Evolutionary conservation across 2,888 invertebrate species (phyloP).

Genomic region (Cephus pygmeus): DNA sequence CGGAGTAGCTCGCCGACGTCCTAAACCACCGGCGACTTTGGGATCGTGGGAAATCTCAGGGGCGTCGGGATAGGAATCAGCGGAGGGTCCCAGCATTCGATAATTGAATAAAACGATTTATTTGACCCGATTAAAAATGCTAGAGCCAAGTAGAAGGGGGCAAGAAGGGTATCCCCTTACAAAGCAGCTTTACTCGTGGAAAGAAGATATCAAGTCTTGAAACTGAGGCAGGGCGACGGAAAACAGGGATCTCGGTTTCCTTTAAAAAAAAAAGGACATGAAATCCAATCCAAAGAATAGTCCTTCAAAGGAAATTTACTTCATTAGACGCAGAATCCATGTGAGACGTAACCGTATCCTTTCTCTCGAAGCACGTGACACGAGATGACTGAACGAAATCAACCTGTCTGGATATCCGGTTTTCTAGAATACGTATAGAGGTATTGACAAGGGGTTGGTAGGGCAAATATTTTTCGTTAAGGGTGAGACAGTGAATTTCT

Average conservation of each 20-base stretch:
- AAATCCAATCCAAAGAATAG: not conserved
- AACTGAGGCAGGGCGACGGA: not conserved
- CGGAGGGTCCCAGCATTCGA: slow-evolving; percentile 36
- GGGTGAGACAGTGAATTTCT: not conserved
- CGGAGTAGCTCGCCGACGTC: slow-evolving; percentile 26
- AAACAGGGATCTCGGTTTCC: not conserved
- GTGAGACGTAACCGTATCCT: not conserved
- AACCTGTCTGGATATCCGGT: not conserved
- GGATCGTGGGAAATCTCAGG: not conserved
- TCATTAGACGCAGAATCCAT: not conserved
- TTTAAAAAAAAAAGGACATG: not conserved
- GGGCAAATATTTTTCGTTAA: slow-evolving; percentile 22
- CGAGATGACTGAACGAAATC: not conserved
- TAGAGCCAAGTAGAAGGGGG: slow-evolving; percentile 34
- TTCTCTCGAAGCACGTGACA: not conserved
- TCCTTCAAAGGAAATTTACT: not conserved
- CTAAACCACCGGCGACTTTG: not conserved
- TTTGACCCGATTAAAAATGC: slow-evolving; percentile 64
- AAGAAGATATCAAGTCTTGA: not conserved
- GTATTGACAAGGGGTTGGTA: slow-evolving; percentile 8
- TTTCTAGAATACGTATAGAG: not conserved
- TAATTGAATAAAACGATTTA: slow-evolving; percentile 66
- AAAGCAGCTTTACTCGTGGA: slow-evolving; percentile 55
- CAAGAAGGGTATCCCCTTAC: slow-evolving; percentile 58
- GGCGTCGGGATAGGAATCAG: not conserved